Evolutionary conservation across 53 echinoderm and acorn worm genomes (phyloP), one percentile per base, ranked within the genome.

Genomic region (Holothuria leucospilota): DNA sequence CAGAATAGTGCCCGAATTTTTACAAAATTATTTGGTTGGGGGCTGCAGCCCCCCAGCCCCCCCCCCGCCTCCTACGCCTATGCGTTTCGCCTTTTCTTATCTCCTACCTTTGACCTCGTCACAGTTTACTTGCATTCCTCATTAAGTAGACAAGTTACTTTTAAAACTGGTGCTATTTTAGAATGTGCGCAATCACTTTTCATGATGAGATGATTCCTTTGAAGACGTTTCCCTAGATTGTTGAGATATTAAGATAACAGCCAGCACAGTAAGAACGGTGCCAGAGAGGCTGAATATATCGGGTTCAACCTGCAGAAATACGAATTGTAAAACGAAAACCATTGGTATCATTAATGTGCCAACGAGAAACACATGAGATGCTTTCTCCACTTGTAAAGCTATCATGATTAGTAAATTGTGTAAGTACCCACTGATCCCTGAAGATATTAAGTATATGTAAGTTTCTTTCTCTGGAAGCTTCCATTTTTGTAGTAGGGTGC

Each of bases 401-500:
- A 68, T 68, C 68, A 68, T 68, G 10, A 68, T 68, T 34, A 68
- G 27, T 25, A 68, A 34, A 12, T 68, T 68, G 34, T 68, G n/a
- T 8, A 68, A 12, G 68, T 68, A 68, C 29, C 68, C 68, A 24
- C n/a, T 29, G 34, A 68, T 68, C 16, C 68, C 68, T 15, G 68
- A 68, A 16, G 27, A 26, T 15, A 68, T 34, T 68, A 68, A 25
- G 6, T 24, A 68, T 28, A 68, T 12, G n/a, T 21, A 28, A 16
- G 6, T 68, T 15, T 16, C 34, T 11, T 28, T 68, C 6, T 68
- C 34, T 68, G 68, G 68, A 29, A 68, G 27, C 68, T 25, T 21
- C 68, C 68, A 68, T 68, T 68, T 68, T 68, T 68, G 23, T 25
- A 68, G 16, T 8, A 68, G 16, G 6, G 68, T 68, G 34, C 68